Evolutionary conservation across 2,113 vertebrate genomes (phyloP).

Genomic region (Coreoperca whiteheadi): DNA sequence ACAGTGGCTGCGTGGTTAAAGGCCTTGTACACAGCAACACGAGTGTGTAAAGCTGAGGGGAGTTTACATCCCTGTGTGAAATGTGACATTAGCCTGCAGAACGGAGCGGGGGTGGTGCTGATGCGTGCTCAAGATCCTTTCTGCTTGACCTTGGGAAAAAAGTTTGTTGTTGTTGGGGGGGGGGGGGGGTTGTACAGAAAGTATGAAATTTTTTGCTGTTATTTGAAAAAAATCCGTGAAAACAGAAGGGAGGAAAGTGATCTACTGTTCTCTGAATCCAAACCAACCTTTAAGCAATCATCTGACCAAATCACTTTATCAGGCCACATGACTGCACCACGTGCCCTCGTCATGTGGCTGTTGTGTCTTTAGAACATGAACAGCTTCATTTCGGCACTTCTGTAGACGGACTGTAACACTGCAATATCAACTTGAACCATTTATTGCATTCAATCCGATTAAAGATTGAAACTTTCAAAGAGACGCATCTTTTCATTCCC

Average conservation of each 20-base stretch:
- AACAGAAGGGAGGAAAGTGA: neutral
- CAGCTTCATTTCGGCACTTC: neutral
- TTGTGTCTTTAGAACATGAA: neutral
- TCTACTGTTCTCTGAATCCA: neutral
- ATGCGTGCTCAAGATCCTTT: neutral
- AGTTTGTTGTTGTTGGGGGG: too few species aligned
- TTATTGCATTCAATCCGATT: neutral
- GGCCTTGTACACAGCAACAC: neutral
- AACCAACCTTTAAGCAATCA: slow-evolving; percentile 39
- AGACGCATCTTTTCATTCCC: neutral
- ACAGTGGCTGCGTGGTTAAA: neutral
- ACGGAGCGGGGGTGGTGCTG: neutral
- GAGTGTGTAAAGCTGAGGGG: slow-evolving; percentile 1
- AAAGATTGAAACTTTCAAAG: neutral
- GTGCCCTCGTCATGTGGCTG: slow-evolving; percentile 55
- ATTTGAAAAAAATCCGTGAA: neutral
- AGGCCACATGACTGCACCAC: slow-evolving; percentile 55
- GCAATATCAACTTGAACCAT: neutral
- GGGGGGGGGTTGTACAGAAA: neutral
- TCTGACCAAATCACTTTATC: slow-evolving; percentile 49
- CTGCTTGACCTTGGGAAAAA: neutral
- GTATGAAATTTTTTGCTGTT: slow-evolving; percentile 2
- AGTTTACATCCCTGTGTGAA: slow-evolving; percentile 51
- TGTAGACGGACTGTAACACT: neutral
- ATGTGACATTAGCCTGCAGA: slow-evolving; percentile 51